Evolutionary conservation across 2,113 vertebrate species (phyloP).

Genomic region (Eulemur macaco): DNA sequence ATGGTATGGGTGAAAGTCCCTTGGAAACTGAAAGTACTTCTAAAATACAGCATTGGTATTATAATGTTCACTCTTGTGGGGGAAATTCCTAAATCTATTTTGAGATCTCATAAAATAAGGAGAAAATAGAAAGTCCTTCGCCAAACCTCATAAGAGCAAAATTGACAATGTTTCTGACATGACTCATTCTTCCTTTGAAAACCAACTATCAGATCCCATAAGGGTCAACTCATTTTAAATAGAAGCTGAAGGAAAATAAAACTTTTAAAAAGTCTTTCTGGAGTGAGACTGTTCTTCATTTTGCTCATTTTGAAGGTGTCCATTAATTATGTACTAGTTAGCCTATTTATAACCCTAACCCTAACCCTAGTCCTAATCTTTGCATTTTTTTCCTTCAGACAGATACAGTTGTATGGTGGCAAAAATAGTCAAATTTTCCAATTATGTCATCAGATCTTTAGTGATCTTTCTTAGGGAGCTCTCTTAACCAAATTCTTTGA

Average conservation of each 20-base stretch:
- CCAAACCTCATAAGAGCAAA: conserved; percentile 67
- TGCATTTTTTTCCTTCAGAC: background rate
- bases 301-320: background rate
- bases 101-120: conserved; percentile 67
- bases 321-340: background rate
- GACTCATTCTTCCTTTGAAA: conserved; percentile 73
- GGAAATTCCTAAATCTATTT: conserved; percentile 74
- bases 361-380: background rate
- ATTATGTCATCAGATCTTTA: background rate
- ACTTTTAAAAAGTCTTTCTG: background rate
- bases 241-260: conserved; percentile 2
- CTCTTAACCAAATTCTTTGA: background rate
- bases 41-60: background rate
- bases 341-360: no score
- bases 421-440: background rate
- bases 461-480: background rate
- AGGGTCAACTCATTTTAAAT: conserved; percentile 24
- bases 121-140: conserved; percentile 68
- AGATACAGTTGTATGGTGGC: background rate
- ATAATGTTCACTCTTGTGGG: background rate
- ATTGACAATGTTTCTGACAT: conserved; percentile 65
- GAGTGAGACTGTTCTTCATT: background rate
- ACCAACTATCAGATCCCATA: conserved; percentile 23
- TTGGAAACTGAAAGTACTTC: background rate
- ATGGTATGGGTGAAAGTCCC: background rate